These are phyloP conservation scores for Caenorhabditis panamensis DNA, from an alignment of 2,888 invertebrate genomes.

Conservation along the genomic window DNA sequence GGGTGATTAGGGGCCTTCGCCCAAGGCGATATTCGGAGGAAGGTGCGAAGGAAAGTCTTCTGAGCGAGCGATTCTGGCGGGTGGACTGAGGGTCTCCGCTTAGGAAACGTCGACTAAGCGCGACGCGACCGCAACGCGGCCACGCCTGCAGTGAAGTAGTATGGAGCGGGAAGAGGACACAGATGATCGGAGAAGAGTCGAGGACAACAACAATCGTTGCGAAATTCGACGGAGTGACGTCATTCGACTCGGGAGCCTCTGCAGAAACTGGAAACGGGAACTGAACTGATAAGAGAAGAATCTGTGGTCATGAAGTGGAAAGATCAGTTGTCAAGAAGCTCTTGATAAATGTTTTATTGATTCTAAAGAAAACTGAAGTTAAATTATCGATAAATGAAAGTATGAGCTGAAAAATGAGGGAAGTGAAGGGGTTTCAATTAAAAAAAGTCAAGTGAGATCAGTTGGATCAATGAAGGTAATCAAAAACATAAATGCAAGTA, in stretches of 20 bases:
- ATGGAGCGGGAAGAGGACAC: conserved; percentile 7
- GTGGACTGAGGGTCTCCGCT: conserved; percentile 17
- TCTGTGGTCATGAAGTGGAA: neutral
- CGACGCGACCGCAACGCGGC: conserved; percentile 45
- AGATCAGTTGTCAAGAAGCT: no score
- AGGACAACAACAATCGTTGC: conserved; percentile 25
- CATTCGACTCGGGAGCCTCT: conserved; percentile 17
- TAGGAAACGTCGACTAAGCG: conserved; percentile 57
- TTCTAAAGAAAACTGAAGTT: no score
- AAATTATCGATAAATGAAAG: neutral
- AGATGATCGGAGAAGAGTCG: conserved; percentile 13
- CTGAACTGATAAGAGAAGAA: neutral
- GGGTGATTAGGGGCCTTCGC: conserved; percentile 26
- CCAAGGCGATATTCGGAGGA: conserved; percentile 18
- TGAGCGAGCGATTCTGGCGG: neutral
- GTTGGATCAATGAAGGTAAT: conserved; percentile 23
- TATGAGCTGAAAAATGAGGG: neutral
- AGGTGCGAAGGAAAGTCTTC: conserved; percentile 21
- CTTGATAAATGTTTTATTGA: no score
- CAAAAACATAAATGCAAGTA: neutral
- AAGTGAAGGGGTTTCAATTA: neutral
- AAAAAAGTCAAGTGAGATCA: conserved; percentile 16
- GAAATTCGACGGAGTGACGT: conserved; percentile 42
- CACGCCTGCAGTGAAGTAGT: conserved; percentile 20
- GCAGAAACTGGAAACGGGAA: neutral